Conservation (phyloP, 1,140 invertebrate genomes). For the Leptestheria dahalacensis region DNA sequence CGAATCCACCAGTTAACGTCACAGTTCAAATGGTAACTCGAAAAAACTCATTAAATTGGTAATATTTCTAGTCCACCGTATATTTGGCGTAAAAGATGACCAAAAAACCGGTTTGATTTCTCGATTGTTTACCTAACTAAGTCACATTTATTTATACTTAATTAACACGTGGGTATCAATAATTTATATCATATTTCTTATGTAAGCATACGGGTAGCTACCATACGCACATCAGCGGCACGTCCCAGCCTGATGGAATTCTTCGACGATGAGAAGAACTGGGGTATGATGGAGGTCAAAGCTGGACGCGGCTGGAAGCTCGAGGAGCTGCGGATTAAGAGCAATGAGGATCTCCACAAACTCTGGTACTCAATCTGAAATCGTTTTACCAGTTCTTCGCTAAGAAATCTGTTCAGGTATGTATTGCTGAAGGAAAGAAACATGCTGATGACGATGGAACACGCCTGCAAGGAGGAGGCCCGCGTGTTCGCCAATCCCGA, state of each 20-base stretch:
- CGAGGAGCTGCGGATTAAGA: conserved; percentile 88
- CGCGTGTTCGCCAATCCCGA: conserved; percentile 85
- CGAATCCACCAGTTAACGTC: background rate
- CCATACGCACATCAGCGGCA: background rate
- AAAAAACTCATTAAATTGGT: no score
- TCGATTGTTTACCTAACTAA: background rate
- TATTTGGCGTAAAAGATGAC: no score
- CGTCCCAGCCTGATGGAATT: conserved; percentile 56
- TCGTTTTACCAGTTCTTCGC: conserved; percentile 10
- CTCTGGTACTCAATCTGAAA: conserved; percentile 63
- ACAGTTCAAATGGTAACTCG: background rate
- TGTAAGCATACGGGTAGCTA: background rate
- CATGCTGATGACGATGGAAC: conserved; percentile 93
- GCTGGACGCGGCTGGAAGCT: conserved; percentile 73
- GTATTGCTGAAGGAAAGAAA: conserved; percentile 90
- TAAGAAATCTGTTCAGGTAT: conserved; percentile 41
- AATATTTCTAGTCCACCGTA: no score
- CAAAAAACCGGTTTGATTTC: no score
- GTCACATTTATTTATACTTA: background rate
- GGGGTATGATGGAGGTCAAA: conserved; percentile 58
- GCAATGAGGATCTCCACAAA: conserved; percentile 92
- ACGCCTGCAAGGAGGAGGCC: conserved; percentile 49
- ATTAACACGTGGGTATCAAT: no score
- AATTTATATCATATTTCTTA: no score
- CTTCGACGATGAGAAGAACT: conserved; percentile 80